A percentile compares a stretch with the other conserved stretches of the same genome.
These are phyloP conservation scores for Brassicogethes aeneus DNA, from an alignment of 2,888 invertebrate species.

Conservation along the genomic window DNA sequence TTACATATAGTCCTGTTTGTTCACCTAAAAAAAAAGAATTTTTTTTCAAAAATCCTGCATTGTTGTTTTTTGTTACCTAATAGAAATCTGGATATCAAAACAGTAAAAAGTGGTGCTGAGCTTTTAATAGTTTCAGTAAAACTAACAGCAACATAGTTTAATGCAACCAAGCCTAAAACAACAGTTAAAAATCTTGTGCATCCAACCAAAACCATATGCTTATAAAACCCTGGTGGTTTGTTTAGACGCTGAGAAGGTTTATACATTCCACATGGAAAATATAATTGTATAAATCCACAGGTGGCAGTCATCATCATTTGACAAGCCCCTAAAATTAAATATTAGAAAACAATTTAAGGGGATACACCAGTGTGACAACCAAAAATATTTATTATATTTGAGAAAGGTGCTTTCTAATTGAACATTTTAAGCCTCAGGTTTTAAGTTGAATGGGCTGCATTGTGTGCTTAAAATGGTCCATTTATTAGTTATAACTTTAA, in stretches of 20 bases:
- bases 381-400: too few species aligned
- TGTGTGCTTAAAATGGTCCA: too few species aligned
- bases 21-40: slow-evolving; percentile 47
- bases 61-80: too few species aligned
- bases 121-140: slow-evolving; percentile 77
- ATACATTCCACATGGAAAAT: slow-evolving; percentile 66
- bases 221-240: slow-evolving; percentile 60
- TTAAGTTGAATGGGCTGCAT: too few species aligned
- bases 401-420: too few species aligned
- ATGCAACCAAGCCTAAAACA: slow-evolving; percentile 60
- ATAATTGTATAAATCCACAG: slow-evolving; percentile 67
- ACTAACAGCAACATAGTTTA: slow-evolving; percentile 71
- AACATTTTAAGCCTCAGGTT: too few species aligned
- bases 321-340: slow-evolving; percentile 50
- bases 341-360: slow-evolving; percentile 3
- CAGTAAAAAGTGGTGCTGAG: slow-evolving; percentile 71
- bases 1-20: slow-evolving; percentile 57
- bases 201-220: slow-evolving; percentile 65
- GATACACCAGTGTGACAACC: not conserved
- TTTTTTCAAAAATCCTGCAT: too few species aligned
- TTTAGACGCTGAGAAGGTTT: slow-evolving; percentile 48
- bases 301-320: slow-evolving; percentile 68
- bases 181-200: slow-evolving; percentile 66
- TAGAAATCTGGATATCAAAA: slow-evolving; percentile 58
- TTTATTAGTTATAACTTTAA: too few species aligned